Base-by-base conservation (phyloP, 2,113 vertebrate species). In the Egretta garzetta region DNA sequence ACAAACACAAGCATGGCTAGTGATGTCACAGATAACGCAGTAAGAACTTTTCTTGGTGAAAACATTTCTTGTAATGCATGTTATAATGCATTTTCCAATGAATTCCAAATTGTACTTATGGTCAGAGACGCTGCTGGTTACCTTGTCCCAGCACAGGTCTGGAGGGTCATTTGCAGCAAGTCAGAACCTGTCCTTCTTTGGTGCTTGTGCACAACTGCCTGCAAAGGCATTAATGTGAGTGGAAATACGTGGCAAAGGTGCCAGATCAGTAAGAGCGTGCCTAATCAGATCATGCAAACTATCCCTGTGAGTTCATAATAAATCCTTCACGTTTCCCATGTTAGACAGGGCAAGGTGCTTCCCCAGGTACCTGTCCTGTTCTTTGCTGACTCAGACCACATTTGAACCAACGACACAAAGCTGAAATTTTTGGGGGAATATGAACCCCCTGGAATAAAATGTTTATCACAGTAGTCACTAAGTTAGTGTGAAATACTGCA, bases 361-460 rank as follows among this genome's bases (percentile, higher is more conserved):
- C 41, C 45, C 20, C 12, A 2, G 4, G 0, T 2, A 18, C n/a
- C 1, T 0, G 6, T 30, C 33, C 58, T 71, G 21, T 27, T 53
- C 92, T 55, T 8, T 75, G 37, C 88, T 64, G 32, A 14, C 49
- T 62, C 0, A 0, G 43, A 22, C 50, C 30, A 27, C 53, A 6
- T 67, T 45, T 59, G 30, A 83, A 70, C n/a, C 39, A 21, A 5
- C 24, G 55, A 60, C 35, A 26, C 18, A 28, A 39, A 84, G 50
- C 72, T 71, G 73, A 71, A 71, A 80, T 74, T 47, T 66, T 87
- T 32, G 30, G 14, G 58, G 70, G 39, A 82, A 27, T 52, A 50
- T 53, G 80, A 63, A 33, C 32, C 10, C 33, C 58, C 49, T 26
- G 28, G 50, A 88, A 83, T 66, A 70, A 47, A 88, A 35, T 8